Conservation (phyloP, 1,140 invertebrate genomes). For the Penaeus chinensis region DNA sequence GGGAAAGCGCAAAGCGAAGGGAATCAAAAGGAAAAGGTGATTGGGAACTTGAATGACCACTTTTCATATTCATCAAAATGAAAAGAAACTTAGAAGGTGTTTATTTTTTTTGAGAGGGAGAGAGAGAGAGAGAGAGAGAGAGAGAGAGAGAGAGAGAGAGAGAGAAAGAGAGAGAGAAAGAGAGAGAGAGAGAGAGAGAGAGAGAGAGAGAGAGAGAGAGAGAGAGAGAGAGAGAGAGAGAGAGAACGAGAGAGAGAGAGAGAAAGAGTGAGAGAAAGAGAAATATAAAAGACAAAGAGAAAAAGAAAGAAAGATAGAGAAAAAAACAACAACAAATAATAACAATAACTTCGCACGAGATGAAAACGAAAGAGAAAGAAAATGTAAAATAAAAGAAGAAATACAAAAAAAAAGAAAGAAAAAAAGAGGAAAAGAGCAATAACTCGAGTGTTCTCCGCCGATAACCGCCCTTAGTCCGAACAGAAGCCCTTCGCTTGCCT, state of each 20-base stretch:
- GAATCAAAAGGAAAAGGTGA: too few species aligned
- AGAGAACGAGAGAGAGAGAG: not conserved
- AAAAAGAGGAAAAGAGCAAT: not conserved
- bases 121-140: too few species aligned
- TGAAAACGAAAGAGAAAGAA: not conserved
- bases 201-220: too few species aligned
- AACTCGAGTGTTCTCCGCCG: constrained; percentile 15
- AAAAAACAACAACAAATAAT: not conserved
- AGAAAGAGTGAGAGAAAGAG: not conserved
- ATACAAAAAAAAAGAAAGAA: not conserved
- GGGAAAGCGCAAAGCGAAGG: too few species aligned
- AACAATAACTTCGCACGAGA: too few species aligned
- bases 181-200: too few species aligned
- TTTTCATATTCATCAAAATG: too few species aligned
- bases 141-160: too few species aligned
- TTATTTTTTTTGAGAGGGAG: too few species aligned
- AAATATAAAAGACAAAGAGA: not conserved
- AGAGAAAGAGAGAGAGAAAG: too few species aligned
- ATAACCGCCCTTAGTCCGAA: constrained; percentile 38
- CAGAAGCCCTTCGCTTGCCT: constrained; percentile 25
- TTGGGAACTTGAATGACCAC: too few species aligned
- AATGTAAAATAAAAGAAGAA: not conserved
- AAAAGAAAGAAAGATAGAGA: not conserved
- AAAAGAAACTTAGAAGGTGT: too few species aligned
- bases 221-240: not conserved